Percentiles rank a stretch among this genome's conserved stretches.
phyloP scores from a whole-genome alignment of 37 sponge, comb jelly and placozoan genomes.

The Bolinopsis microptera region DNA sequence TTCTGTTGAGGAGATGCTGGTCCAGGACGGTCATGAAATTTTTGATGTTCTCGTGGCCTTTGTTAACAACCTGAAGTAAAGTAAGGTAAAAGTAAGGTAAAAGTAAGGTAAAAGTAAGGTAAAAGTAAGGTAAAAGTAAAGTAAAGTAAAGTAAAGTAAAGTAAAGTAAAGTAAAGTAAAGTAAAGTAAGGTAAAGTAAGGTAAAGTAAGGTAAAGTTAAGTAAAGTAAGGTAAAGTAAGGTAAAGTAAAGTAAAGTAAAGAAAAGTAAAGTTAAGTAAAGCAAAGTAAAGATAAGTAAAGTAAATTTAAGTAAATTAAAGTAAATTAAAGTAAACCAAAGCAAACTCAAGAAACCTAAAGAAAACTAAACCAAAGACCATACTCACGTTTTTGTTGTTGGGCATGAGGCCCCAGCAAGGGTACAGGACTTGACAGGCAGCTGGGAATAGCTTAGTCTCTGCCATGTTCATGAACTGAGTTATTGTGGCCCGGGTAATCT shows the following conservation, averaged over 20 bases:
- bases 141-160: no score
- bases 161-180: neutral
- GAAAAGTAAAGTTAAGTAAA: neutral
- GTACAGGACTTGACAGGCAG: constrained; percentile 35
- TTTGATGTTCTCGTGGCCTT: neutral
- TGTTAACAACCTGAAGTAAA: constrained; percentile 22
- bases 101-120: neutral
- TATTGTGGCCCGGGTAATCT: neutral
- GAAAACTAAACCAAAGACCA: no score
- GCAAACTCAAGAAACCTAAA: no score
- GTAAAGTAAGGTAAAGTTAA: no score
- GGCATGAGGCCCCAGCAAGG: constrained; percentile 62
- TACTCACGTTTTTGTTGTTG: constrained; percentile 46
- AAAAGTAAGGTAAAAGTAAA: neutral
- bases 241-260: neutral
- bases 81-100: neutral
- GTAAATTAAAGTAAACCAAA: no score
- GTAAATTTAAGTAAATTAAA: no score
- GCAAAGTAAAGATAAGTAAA: neutral
- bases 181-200: neutral
- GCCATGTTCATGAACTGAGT: constrained; percentile 45
- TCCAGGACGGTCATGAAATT: neutral
- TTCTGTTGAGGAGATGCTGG: neutral
- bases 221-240: neutral
- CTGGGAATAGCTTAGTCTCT: constrained; percentile 7